Conservation (phyloP, 92 coral and sea anemone species). For the Palythoa caribaeorum region DNA sequence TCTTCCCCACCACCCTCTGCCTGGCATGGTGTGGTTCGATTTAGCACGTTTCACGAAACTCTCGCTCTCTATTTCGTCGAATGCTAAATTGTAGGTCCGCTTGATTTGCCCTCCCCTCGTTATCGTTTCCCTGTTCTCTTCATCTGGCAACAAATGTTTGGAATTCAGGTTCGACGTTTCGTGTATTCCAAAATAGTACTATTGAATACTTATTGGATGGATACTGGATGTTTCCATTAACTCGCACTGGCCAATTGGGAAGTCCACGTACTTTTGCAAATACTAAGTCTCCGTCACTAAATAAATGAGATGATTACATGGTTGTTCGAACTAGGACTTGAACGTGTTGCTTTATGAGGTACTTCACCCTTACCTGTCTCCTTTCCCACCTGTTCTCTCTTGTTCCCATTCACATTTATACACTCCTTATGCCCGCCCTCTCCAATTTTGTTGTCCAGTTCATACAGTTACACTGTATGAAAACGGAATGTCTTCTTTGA, state of each 20-base stretch:
- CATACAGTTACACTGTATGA: too few species aligned
- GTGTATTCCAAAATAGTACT: conserved; percentile 61
- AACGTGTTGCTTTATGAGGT: too few species aligned
- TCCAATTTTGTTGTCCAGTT: too few species aligned
- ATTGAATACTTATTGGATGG: conserved; percentile 59
- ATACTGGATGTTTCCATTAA: conserved; percentile 64
- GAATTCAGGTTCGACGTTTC: conserved; percentile 62
- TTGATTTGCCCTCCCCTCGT: conserved; percentile 60
- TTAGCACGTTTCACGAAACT: conserved; percentile 33
- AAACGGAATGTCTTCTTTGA: too few species aligned
- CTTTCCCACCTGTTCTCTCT: too few species aligned
- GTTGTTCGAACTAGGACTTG: conserved; percentile 24
- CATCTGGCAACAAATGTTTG: conserved; percentile 68
- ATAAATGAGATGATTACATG: conserved; percentile 66
- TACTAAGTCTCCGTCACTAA: conserved; percentile 55
- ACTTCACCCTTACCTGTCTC: too few species aligned
- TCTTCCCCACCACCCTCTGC: conserved; percentile 54
- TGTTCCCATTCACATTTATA: too few species aligned
- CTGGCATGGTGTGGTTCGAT: conserved; percentile 56
- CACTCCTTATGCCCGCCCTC: too few species aligned
- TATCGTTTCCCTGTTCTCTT: conserved; percentile 68
- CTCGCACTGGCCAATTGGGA: conserved; percentile 55
- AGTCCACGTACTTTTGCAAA: conserved; percentile 58
- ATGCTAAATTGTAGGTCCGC: conserved; percentile 69
- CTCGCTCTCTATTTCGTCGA: conserved; percentile 60